Evolutionary conservation across 2,797 vertebrate genomes (phyloP).

Genomic region (Artibeus jamaicensis): DNA sequence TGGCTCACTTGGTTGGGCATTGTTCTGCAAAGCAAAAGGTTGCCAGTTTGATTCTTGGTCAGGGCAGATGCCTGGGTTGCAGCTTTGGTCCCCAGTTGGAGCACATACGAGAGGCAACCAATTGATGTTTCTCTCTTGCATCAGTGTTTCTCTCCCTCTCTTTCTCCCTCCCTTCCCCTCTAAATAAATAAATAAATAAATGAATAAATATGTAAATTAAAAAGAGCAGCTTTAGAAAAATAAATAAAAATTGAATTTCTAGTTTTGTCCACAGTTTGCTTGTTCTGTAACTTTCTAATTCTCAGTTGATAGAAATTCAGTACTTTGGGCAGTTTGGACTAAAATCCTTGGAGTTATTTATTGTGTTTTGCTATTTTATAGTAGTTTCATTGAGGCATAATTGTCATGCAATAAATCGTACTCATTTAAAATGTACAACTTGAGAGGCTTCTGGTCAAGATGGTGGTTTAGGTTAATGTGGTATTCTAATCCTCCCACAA

Average conservation of each 20-base stretch:
- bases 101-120: not conserved
- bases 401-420: not conserved
- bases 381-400: not conserved
- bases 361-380: constrained; percentile 31
- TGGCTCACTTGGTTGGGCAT: not conserved
- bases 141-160: not conserved
- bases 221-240: not conserved
- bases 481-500: not conserved
- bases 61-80: not conserved
- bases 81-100: not conserved
- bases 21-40: not conserved
- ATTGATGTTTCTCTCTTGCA: not conserved
- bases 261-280: not conserved
- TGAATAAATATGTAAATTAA: too few relatives aligned
- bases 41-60: not conserved
- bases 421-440: not conserved
- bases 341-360: not conserved
- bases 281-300: constrained; percentile 22
- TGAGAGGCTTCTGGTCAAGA: not conserved
- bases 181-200: too few relatives aligned
- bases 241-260: constrained; percentile 16
- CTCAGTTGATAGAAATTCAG: not conserved
- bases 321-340: not conserved
- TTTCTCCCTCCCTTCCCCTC: too few relatives aligned
- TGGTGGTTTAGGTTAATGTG: not conserved